Conservation (phyloP, 2,113 vertebrate species). For the Meriones unguiculatus region DNA sequence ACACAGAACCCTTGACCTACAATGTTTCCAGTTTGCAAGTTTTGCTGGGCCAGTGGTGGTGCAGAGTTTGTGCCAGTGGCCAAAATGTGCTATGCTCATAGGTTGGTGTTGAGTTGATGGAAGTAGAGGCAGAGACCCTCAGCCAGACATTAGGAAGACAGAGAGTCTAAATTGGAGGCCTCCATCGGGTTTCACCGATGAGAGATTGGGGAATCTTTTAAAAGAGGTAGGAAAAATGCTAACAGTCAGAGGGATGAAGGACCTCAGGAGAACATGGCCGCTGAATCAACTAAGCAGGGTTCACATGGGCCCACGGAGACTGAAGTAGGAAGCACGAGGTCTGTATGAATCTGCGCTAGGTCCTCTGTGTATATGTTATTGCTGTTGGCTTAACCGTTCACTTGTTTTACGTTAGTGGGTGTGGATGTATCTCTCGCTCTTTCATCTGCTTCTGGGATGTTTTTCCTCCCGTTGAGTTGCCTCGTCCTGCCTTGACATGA, state of each 20-base stretch:
- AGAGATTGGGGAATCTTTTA: not conserved
- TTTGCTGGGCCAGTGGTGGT: not conserved
- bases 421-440: not conserved
- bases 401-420: not conserved
- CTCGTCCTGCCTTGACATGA: not conserved
- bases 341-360: not conserved
- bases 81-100: not conserved
- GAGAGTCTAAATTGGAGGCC: not conserved
- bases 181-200: not conserved
- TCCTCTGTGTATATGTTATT: not conserved
- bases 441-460: not conserved
- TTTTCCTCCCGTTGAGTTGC: not conserved
- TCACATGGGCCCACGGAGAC: not conserved
- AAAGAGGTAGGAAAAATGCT: not conserved
- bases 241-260: not conserved
- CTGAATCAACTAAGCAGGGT: not conserved
- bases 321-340: not conserved
- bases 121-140: not conserved
- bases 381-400: too few species aligned
- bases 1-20: not conserved
- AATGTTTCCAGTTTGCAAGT: not conserved
- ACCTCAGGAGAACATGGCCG: not conserved
- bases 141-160: not conserved
- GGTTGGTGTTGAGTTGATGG: not conserved
- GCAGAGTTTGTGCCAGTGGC: too few species aligned